A percentile compares a stretch with the other conserved stretches of the same genome.
Conservation (phyloP, 1,140 invertebrate species). For the Aphelenchoides besseyi region DNA sequence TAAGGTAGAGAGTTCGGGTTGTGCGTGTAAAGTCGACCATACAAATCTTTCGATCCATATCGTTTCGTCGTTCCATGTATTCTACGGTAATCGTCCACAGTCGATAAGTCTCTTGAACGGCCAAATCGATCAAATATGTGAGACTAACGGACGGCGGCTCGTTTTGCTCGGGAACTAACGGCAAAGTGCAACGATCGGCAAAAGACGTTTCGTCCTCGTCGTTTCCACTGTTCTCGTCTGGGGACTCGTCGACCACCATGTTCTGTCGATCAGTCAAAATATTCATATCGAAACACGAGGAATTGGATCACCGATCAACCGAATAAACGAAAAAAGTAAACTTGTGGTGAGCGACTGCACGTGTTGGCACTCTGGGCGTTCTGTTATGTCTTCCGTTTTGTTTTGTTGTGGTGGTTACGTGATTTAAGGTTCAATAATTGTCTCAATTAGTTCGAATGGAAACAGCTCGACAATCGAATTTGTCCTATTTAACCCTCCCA, state of each 20-base stretch:
- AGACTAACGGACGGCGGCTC: neutral
- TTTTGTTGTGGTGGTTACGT: too few relatives aligned
- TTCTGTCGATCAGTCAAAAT: conserved; percentile 4
- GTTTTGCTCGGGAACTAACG: conserved; percentile 7
- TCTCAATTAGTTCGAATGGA: too few relatives aligned
- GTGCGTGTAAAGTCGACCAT: neutral
- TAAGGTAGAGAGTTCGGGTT: conserved; percentile 10
- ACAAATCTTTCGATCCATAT: conserved; percentile 3
- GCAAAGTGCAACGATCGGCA: neutral
- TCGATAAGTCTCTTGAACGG: neutral
- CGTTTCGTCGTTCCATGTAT: neutral
- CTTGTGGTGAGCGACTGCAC: too few relatives aligned
- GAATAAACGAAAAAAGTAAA: too few relatives aligned
- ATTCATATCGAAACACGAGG: neutral
- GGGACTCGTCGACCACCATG: neutral
- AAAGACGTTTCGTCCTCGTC: conserved; percentile 3
- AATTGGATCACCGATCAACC: too few relatives aligned
- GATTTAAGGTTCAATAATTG: too few relatives aligned
- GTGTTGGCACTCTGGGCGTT: too few relatives aligned
- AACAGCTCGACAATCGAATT: too few relatives aligned
- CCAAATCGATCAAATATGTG: conserved; percentile 1
- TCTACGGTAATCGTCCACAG: neutral
- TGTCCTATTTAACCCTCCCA: too few relatives aligned
- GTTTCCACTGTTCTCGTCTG: neutral
- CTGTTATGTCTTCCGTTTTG: too few relatives aligned